phyloP scores from a whole-genome alignment of 2,888 invertebrate species.

The Mongoloraphidia duomilia region DNA sequence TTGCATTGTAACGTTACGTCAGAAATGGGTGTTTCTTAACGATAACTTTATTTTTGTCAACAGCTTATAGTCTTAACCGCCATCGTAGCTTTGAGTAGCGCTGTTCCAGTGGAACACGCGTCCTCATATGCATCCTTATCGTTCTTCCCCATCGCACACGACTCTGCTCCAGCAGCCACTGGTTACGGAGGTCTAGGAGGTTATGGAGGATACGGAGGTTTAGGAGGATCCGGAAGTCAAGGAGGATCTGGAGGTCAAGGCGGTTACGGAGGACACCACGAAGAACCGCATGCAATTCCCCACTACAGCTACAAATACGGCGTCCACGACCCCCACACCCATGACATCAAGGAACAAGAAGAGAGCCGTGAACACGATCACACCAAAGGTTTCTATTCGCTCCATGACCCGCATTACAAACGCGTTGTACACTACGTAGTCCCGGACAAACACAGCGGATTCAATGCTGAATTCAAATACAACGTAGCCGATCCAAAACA shows the following conservation, averaged over 20 bases:
- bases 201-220: no score
- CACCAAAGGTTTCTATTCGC: slow-evolving; percentile 13
- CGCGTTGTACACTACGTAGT: slow-evolving; percentile 19
- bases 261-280: not conserved
- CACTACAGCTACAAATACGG: slow-evolving; percentile 15
- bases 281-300: slow-evolving; percentile 10
- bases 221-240: no score
- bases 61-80: no score
- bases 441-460: slow-evolving; percentile 15
- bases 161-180: no score
- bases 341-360: slow-evolving; percentile 13
- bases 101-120: no score
- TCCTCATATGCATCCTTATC: no score
- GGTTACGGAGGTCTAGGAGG: no score
- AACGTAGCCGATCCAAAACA: not conserved
- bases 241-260: not conserved
- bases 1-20: no score
- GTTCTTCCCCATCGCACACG: no score
- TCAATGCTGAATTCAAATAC: slow-evolving; percentile 14
- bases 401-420: slow-evolving; percentile 15
- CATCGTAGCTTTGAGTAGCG: no score
- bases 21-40: no score
- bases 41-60: no score
- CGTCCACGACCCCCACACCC: slow-evolving; percentile 13
- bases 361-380: slow-evolving; percentile 14